Base-by-base conservation (phyloP, 64 coral and sea anemone genomes). In the Dendronephthya gigantea region DNA sequence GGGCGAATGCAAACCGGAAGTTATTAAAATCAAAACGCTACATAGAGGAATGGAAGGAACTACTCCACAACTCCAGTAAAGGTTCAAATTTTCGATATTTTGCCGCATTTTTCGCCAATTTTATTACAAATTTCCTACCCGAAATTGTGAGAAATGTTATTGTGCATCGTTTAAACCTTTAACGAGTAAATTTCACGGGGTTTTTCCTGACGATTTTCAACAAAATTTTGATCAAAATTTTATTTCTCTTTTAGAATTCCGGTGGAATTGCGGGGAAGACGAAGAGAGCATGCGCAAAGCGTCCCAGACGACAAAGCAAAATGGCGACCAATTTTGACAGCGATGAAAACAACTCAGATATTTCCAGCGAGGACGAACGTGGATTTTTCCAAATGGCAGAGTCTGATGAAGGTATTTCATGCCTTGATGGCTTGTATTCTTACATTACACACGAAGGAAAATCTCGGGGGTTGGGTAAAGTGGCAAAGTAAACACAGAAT, bases 321-420 rank as follows among this genome's bases (percentile, higher is more conserved):
- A 98, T 98, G 92, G 92, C 92, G 95, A 89, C 95, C 84, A 91
- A 89, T 86, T 98, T 91, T 82, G 89, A 91, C 25, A 90, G 92
- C 91, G 95, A 98, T 49, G 95, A 98, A 39, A 98, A 93, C 50
- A 84, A 87, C 27, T 93, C 95, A 8, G 95, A 98, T 69, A 70
- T 98, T 56, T 91, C 85, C 40, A 92, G 93, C 36, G 95, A 93
- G 32, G 95, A 98, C 38, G 95, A 98, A 41, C 93, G 92, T 82
- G 95, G 95, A 82, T 98, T 98, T 43, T 91, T 98, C 50, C 95
- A 90, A 56, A 90, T 89, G 25, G 93, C 91, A n/a, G 95, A 98
- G 40, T 98, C 95, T 41, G 95, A 98, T 30, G 95, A 98, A 98
- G 95, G 95, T 45, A 45, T 45, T 45, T 45, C 11, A 45, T 45